A percentile compares a stretch with the other conserved stretches of the same genome.
phyloP scores from a whole-genome alignment of 1,140 invertebrate genomes.

The Drosophila dunni region DNA sequence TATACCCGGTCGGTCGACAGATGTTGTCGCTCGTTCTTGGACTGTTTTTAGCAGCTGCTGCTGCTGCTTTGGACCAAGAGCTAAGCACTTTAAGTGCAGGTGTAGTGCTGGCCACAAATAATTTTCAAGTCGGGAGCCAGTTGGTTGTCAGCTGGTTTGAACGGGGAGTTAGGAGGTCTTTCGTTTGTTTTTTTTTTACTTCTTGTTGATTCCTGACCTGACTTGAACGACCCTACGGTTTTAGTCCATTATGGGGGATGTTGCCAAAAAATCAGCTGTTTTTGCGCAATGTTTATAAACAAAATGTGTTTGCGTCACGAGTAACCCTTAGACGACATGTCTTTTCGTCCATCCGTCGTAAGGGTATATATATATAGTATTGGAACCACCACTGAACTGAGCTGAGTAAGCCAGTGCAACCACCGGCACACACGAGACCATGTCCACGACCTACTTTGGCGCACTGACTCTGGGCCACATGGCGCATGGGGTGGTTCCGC shows the following conservation, averaged over 20 bases:
- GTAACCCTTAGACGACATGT: conserved; percentile 82
- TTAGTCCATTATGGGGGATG: conserved; percentile 45
- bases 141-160: conserved; percentile 22
- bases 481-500: conserved; percentile 81
- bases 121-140: conserved; percentile 14
- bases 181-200: not conserved
- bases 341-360: conserved; percentile 32
- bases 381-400: conserved; percentile 73
- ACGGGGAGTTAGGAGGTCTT: not conserved
- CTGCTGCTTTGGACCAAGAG: conserved; percentile 5
- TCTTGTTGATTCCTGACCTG: conserved; percentile 37
- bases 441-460: conserved; percentile 73
- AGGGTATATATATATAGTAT: conserved; percentile 57
- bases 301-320: conserved; percentile 56
- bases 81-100: conserved; percentile 47
- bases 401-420: conserved; percentile 52
- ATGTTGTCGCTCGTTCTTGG: conserved; percentile 15
- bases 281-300: conserved; percentile 83
- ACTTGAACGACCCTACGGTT: conserved; percentile 36
- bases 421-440: conserved; percentile 53
- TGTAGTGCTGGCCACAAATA: conserved; percentile 25
- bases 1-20: conserved; percentile 19
- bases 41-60: conserved; percentile 24
- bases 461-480: conserved; percentile 76
- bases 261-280: conserved; percentile 78